Percentiles rank a stretch among this genome's conserved stretches.
Evolutionary conservation across 2,888 invertebrate species (phyloP).

Genomic region (Scaeva pyrastri): DNA sequence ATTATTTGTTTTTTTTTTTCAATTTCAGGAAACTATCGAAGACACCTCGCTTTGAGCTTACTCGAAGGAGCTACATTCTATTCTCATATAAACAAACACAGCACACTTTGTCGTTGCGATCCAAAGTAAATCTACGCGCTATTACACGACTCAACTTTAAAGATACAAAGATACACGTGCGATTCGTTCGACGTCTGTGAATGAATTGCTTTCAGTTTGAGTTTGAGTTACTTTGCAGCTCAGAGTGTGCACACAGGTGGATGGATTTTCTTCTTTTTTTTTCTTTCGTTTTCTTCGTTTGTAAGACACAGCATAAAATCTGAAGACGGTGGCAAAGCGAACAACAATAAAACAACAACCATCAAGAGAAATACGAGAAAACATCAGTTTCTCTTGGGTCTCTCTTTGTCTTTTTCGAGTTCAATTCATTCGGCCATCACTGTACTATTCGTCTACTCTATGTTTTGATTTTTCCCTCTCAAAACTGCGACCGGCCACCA

Average conservation of each 20-base stretch:
- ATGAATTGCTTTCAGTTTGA: constrained; percentile 62
- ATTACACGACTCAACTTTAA: constrained; percentile 13
- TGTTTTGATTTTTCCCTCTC: constrained; percentile 13
- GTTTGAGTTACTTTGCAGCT: constrained; percentile 34
- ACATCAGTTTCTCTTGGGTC: constrained; percentile 44
- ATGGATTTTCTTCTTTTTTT: constrained; percentile 45
- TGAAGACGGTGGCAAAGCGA: constrained; percentile 4
- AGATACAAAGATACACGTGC: constrained; percentile 55
- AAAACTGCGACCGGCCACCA: background rate
- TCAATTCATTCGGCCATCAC: constrained; percentile 43
- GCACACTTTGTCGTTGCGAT: constrained; percentile 13
- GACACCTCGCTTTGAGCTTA: background rate
- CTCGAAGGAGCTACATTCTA: constrained; percentile 16
- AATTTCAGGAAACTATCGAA: background rate
- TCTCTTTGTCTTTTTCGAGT: constrained; percentile 41
- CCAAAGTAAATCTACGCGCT: constrained; percentile 9
- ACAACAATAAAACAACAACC: constrained; percentile 13
- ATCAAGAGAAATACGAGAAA: constrained; percentile 26
- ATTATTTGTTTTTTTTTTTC: background rate
- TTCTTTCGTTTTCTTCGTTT: background rate
- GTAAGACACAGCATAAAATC: constrained; percentile 9
- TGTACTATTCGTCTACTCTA: constrained; percentile 35
- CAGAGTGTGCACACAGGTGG: constrained; percentile 59
- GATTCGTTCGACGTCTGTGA: constrained; percentile 65
- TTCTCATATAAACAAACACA: constrained; percentile 11